Percentiles rank a stretch among this genome's conserved stretches.
Conservation (phyloP, 2,888 invertebrate species). For the Sesamia inferens region DNA sequence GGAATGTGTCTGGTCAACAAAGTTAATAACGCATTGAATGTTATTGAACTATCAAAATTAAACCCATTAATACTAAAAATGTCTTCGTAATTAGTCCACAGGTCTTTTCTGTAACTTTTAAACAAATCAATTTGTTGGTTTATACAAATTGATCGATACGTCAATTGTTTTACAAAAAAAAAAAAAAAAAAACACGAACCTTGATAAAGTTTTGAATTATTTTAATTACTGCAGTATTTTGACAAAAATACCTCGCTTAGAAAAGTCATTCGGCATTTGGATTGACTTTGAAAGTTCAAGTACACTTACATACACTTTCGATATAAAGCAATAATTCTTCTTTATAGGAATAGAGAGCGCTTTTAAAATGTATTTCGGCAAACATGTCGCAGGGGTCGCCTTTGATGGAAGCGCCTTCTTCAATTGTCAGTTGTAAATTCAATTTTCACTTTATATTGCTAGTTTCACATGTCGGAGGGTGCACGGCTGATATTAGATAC, state of each 20-base stretch:
- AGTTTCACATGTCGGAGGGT: conserved; percentile 82
- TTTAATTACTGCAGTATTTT: background rate
- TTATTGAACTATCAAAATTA: no score
- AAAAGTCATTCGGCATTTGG: background rate
- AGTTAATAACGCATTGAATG: no score
- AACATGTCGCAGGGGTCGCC: conserved; percentile 84
- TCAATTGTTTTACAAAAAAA: background rate
- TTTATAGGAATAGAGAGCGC: conserved; percentile 75
- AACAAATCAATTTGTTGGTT: no score
- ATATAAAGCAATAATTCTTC: conserved; percentile 59
- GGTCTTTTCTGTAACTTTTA: background rate
- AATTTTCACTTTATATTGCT: conserved; percentile 89
- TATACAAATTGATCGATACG: no score
- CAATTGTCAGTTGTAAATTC: conserved; percentile 89
- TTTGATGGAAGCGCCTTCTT: conserved; percentile 87
- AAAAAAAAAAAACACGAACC: background rate
- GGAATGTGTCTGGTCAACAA: no score
- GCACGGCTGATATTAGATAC: conserved; percentile 64
- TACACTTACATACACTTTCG: conserved; percentile 39
- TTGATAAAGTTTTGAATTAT: background rate
- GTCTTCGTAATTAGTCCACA: no score
- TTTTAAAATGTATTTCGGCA: conserved; percentile 84
- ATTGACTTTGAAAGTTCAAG: conserved; percentile 24
- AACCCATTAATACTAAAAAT: no score
- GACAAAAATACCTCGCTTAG: background rate